Evolutionary conservation across 2,888 invertebrate species (phyloP).

Genomic region (Agonopterix arenella): DNA sequence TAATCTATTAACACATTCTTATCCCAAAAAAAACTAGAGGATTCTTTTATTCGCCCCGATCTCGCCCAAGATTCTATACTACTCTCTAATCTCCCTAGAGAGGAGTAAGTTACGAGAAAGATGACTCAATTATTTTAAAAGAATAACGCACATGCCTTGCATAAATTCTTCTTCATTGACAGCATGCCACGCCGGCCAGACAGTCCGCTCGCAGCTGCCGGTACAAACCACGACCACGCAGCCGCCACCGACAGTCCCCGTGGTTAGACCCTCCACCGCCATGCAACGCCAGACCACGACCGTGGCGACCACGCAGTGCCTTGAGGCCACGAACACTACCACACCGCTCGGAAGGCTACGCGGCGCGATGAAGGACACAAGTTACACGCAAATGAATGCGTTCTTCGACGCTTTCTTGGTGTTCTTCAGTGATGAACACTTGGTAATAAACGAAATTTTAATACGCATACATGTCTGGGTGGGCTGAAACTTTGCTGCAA

Average conservation of each 20-base stretch:
- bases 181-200: conserved; percentile 29
- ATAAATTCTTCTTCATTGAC: conserved; percentile 11
- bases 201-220: conserved; percentile 27
- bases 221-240: conserved; percentile 22
- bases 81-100: too few species aligned
- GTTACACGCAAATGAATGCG: conserved; percentile 50
- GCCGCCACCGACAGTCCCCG: conserved; percentile 20
- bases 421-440: conserved; percentile 88
- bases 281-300: conserved; percentile 30
- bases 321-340: conserved; percentile 36
- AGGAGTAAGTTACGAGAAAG: too few species aligned
- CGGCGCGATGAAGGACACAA: conserved; percentile 63
- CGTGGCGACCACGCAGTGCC: conserved; percentile 30
- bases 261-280: conserved; percentile 24
- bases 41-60: too few species aligned
- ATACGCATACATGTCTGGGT: too few species aligned
- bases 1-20: too few species aligned
- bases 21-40: too few species aligned
- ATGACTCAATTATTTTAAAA: too few species aligned
- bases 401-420: conserved; percentile 84
- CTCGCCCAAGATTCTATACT: too few species aligned
- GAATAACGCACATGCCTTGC: too few species aligned
- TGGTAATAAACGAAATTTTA: conserved; percentile 56
- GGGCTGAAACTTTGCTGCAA: too few species aligned
- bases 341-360: conserved; percentile 58